Percentiles rank a stretch among this genome's conserved stretches.
These are phyloP conservation scores for Magallana angulata DNA, from an alignment of 1,140 invertebrate species.

Conservation along the genomic window DNA sequence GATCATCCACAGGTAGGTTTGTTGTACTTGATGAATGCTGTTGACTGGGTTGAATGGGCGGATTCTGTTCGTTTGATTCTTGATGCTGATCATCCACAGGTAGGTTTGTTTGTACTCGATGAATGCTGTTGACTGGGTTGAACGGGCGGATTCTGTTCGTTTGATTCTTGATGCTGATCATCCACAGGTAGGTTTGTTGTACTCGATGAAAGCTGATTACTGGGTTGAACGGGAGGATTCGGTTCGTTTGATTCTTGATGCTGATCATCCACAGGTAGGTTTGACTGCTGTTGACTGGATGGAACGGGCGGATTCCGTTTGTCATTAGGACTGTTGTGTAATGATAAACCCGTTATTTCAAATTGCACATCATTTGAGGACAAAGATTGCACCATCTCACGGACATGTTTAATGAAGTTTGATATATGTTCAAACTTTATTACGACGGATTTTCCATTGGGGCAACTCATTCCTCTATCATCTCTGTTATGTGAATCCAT, in stretches of 20 bases:
- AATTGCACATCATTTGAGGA: slow-evolving; percentile 22
- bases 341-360: slow-evolving; percentile 25
- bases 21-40: background rate
- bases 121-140: background rate
- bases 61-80: background rate
- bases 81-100: background rate
- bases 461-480: background rate
- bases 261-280: background rate
- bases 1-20: background rate
- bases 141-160: too few relatives aligned
- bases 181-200: background rate
- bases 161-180: background rate
- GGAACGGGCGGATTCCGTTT: too few relatives aligned
- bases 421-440: background rate
- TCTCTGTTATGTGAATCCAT: slow-evolving; percentile 39
- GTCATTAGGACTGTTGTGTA: background rate
- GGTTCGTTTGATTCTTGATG: background rate
- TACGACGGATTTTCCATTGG: slow-evolving; percentile 23
- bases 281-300: background rate
- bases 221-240: background rate
- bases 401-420: background rate
- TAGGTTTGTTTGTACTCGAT: too few relatives aligned
- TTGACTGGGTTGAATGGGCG: background rate
- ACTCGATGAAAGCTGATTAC: background rate
- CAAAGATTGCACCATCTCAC: slow-evolving; percentile 22